Base-by-base conservation (phyloP, 2,797 vertebrate genomes). In the Echeneis naucrates region DNA sequence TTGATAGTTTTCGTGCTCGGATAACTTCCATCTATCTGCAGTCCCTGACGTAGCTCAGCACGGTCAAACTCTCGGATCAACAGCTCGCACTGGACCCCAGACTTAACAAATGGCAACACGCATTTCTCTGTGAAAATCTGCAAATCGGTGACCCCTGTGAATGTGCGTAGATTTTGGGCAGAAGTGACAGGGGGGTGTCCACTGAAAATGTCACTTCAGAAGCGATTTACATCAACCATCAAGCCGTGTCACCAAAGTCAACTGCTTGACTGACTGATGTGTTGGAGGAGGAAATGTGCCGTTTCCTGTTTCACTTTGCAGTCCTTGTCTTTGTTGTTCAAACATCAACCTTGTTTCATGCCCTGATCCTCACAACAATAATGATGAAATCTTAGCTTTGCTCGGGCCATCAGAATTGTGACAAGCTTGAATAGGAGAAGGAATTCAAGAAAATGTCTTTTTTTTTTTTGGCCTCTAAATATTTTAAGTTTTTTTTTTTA, bases 121-220 rank as follows among this genome's bases (percentile, higher is more conserved):
- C 75, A 76, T 83, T 74, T 59, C 59, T 47, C 59, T 47, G 55
- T 42, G 56, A 59, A 56, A 81, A 80, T 87, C 78, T 85, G 69
- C 72, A 82, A 90, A 84, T 88, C 89, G 65, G 75, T 89, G 92
- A 93, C 85, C 93, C 77, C 69, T 77, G 83, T 72, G 83, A 66
- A 62, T 65, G 67, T 69, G 75, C 52, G 75, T 60, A 17, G 81
- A 93, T 85, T 89, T 78, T 89, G 89, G 89, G 87, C 75, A 52
- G 50, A 93, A 92, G 90, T 92, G 93, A 95, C 94, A 92, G 82
- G 90, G 78, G 75, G 82, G 88, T 88, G 90, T 93, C 85, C 80
- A 88, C 85, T 88, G 83, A 69, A 94, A 95, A 95, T 95, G 94
- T 95, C 95, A 95, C 92, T 93, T 95, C 94, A 93, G 78, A 90